Evolutionary conservation across 2,888 invertebrate species (phyloP).

Genomic region (Limnephilus marmoratus): DNA sequence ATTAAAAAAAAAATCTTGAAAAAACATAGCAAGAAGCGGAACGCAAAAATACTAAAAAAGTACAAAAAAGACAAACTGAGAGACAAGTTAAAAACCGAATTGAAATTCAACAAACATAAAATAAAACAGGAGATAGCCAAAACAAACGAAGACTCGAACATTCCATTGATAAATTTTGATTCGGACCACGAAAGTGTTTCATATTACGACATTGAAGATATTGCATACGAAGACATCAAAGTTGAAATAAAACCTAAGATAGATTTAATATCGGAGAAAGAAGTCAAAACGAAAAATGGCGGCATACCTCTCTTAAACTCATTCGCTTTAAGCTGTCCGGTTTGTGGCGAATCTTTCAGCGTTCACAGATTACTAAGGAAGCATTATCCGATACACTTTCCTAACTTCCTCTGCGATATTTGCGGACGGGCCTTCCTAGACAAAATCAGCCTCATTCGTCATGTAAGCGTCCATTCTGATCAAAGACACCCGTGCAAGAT

Average conservation of each 20-base stretch:
- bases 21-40: neutral
- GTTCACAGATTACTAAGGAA: neutral
- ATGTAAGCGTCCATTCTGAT: constrained; percentile 21
- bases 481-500: constrained; percentile 21
- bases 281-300: neutral
- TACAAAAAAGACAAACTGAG: neutral
- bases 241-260: neutral
- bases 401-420: constrained; percentile 46
- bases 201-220: neutral
- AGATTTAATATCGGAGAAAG: neutral
- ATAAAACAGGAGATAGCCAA: neutral
- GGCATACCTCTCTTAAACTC: constrained; percentile 27
- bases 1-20: neutral
- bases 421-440: constrained; percentile 30
- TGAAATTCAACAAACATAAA: neutral
- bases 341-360: constrained; percentile 28
- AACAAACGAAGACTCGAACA: constrained; percentile 8
- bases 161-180: neutral
- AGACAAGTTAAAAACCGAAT: neutral
- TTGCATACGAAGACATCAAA: constrained; percentile 2
- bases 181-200: neutral
- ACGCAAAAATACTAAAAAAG: neutral
- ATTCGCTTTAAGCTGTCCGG: constrained; percentile 26
- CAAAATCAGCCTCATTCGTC: constrained; percentile 2
- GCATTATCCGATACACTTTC: constrained; percentile 42